These are phyloP conservation scores for Lasaia peninsularis DNA, from an alignment of 1,140 invertebrate genomes.

Conservation along the genomic window DNA sequence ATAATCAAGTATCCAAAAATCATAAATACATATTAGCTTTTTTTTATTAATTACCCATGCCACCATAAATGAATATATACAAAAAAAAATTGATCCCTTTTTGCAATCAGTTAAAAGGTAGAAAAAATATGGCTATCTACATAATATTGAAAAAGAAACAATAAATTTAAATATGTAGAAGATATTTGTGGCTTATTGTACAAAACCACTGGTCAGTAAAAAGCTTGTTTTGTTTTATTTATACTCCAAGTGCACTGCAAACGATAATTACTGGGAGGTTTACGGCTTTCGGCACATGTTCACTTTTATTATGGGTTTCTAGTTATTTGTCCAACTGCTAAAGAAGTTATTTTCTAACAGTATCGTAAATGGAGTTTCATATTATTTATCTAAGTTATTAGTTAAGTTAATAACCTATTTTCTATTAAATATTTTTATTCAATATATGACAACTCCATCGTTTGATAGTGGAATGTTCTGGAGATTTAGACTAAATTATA, in stretches of 20 bases:
- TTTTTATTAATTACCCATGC: no score
- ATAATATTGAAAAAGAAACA: no score
- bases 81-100: no score
- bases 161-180: neutral
- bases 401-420: no score
- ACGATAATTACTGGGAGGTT: constrained; percentile 8
- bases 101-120: neutral
- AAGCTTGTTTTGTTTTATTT: constrained; percentile 3
- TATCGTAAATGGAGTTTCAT: neutral
- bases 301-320: neutral
- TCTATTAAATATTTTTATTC: no score
- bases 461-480: no score
- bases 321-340: neutral
- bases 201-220: constrained; percentile 1
- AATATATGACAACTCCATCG: no score
- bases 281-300: neutral
- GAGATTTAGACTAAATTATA: no score
- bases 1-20: no score
- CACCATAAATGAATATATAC: no score
- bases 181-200: neutral
- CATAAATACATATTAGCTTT: no score
- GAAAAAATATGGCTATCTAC: neutral
- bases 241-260: neutral
- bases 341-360: no score
- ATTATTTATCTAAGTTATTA: neutral